These are phyloP conservation scores for Troilus luridus DNA, from an alignment of 2,888 invertebrate genomes.

Conservation along the genomic window DNA sequence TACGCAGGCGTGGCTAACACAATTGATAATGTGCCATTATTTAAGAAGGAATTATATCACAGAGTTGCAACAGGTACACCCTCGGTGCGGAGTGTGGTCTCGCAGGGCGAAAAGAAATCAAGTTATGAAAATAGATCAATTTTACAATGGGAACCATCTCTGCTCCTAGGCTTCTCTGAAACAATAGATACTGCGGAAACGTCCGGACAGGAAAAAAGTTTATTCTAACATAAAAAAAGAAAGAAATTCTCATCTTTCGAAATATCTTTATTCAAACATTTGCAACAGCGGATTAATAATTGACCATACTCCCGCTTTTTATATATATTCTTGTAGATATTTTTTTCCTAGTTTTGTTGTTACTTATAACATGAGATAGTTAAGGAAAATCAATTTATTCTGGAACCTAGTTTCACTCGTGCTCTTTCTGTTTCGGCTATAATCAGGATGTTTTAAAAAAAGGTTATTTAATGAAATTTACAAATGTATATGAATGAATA, in stretches of 20 bases:
- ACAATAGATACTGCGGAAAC: neutral
- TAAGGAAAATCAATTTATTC: neutral
- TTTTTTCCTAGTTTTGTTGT: neutral
- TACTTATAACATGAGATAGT: neutral
- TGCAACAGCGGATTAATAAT: slow-evolving; percentile 1
- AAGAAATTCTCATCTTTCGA: neutral
- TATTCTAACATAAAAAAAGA: neutral
- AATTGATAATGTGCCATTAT: slow-evolving; percentile 34
- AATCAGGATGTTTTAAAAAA: no score
- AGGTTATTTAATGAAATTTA: no score
- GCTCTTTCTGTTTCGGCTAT: neutral
- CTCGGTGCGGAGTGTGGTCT: neutral
- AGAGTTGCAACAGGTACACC: neutral
- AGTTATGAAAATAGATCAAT: no score
- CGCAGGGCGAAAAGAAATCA: neutral
- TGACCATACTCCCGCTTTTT: neutral
- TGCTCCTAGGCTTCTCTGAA: neutral
- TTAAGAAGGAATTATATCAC: slow-evolving; percentile 14
- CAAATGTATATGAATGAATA: no score
- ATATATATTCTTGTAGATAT: neutral
- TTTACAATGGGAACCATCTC: slow-evolving; percentile 36
- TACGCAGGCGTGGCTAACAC: neutral
- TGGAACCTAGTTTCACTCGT: neutral
- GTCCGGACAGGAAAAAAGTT: neutral
- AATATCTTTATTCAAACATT: slow-evolving; percentile 14